These are phyloP conservation scores for Dunckerocampus dactyliophorus DNA, from an alignment of 2,113 vertebrate genomes.

Conservation along the genomic window DNA sequence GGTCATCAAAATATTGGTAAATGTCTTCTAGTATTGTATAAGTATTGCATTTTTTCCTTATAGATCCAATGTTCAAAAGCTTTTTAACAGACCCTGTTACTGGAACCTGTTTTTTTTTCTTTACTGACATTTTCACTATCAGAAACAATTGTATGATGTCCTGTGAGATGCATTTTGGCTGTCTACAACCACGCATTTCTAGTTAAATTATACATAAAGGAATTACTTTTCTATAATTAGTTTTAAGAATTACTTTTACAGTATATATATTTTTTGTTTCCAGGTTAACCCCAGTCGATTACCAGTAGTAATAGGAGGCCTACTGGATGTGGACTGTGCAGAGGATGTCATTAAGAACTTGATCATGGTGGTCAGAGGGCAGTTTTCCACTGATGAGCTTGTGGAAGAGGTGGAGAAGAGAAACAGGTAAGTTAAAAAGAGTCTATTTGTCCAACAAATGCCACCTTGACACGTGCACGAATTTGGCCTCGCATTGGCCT, in stretches of 20 bases:
- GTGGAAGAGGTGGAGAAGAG: constrained; percentile 92
- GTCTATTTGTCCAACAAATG: not conserved
- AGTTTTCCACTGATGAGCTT: constrained; percentile 90
- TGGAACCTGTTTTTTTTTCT: not conserved
- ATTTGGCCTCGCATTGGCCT: too few relatives aligned
- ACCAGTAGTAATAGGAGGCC: constrained; percentile 87
- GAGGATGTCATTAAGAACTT: constrained; percentile 92
- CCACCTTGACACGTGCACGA: too few relatives aligned
- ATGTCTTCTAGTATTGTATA: not conserved
- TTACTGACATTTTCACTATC: not conserved
- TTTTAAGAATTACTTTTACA: too few relatives aligned
- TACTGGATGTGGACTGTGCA: constrained; percentile 89
- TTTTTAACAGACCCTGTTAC: not conserved
- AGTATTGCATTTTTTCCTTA: too few relatives aligned
- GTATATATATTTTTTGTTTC: too few relatives aligned
- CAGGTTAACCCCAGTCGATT: constrained; percentile 91
- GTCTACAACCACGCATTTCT: not conserved
- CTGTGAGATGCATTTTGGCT: not conserved
- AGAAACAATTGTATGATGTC: not conserved
- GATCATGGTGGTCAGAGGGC: constrained; percentile 87
- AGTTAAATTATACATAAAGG: not conserved
- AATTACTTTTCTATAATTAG: too few relatives aligned
- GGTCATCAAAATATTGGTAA: not conserved
- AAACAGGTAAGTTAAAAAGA: constrained; percentile 75
- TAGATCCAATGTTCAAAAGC: too few relatives aligned